phyloP scores from a whole-genome alignment of 2,113 vertebrate genomes.

The Zeus faber region DNA sequence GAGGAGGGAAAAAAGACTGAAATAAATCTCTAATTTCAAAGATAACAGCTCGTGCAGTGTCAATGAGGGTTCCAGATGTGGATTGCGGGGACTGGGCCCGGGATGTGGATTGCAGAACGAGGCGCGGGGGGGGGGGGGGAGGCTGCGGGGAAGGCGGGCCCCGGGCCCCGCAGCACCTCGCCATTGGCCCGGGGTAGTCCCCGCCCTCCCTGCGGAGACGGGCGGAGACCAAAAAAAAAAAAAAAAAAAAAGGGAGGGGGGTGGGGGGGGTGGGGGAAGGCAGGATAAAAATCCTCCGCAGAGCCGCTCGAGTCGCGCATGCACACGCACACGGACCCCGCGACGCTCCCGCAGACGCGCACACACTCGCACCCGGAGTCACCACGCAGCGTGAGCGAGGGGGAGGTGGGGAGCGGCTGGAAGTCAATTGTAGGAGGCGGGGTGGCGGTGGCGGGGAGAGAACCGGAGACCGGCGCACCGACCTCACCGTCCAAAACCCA shows the following conservation, averaged over 20 bases:
- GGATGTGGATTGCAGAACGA: conserved; percentile 31
- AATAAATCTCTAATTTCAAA: no score
- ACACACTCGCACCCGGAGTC: background rate
- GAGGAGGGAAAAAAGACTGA: no score
- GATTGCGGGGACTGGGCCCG: background rate
- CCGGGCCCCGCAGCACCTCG: conserved; percentile 10
- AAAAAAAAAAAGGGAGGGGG: no score
- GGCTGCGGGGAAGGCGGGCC: conserved; percentile 33
- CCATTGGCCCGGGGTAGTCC: conserved; percentile 61
- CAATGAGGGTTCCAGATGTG: background rate
- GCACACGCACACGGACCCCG: background rate
- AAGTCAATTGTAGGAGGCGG: background rate
- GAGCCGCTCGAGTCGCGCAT: conserved; percentile 9
- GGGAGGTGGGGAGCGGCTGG: background rate
- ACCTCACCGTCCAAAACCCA: no score
- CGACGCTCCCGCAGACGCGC: background rate
- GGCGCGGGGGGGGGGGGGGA: conserved; percentile 48
- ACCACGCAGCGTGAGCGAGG: background rate
- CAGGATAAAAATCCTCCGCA: conserved; percentile 61
- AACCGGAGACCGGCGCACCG: conserved; percentile 3
- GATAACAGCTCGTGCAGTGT: background rate
- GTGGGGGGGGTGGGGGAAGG: conserved; percentile 27
- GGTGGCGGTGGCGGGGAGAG: background rate
- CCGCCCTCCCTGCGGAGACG: conserved; percentile 52
- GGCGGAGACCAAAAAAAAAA: no score